Evolutionary conservation across 2,888 invertebrate genomes (phyloP).

Genomic region (Oxystoma pomonae): DNA sequence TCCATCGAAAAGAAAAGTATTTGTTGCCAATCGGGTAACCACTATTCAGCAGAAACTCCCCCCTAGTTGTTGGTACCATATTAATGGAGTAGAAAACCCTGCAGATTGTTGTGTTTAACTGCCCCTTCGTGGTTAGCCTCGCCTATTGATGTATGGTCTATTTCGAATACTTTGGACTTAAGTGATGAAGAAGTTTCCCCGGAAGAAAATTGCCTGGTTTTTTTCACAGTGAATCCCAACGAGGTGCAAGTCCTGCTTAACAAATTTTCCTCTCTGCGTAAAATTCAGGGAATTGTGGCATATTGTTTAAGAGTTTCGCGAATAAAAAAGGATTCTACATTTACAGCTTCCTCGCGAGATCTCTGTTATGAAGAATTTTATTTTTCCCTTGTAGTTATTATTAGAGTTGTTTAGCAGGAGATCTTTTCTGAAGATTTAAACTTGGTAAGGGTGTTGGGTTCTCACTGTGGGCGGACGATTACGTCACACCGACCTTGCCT

Average conservation of each 20-base stretch:
- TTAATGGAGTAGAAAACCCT: background rate
- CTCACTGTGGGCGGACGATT: background rate
- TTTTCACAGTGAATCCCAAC: background rate
- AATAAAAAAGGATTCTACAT: background rate
- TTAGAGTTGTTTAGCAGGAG: background rate
- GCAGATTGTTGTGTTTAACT: background rate
- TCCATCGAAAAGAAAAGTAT: background rate
- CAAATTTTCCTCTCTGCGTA: background rate
- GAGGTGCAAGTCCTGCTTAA: background rate
- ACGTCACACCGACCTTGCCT: slow-evolving; percentile 1
- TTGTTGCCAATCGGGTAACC: background rate
- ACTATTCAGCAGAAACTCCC: background rate
- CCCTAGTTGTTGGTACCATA: slow-evolving; percentile 2
- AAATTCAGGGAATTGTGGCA: too few species aligned
- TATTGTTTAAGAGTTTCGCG: background rate
- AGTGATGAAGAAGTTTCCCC: background rate
- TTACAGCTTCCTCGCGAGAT: background rate
- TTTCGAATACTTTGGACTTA: background rate
- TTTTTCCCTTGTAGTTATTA: background rate
- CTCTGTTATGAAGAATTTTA: background rate
- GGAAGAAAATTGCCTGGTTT: background rate
- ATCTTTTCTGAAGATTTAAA: background rate
- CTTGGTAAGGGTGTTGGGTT: background rate
- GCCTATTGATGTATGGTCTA: background rate
- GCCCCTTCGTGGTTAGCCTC: background rate